Evolutionary conservation across 1,140 invertebrate species (phyloP).

Genomic region (Drosophila bocki): DNA sequence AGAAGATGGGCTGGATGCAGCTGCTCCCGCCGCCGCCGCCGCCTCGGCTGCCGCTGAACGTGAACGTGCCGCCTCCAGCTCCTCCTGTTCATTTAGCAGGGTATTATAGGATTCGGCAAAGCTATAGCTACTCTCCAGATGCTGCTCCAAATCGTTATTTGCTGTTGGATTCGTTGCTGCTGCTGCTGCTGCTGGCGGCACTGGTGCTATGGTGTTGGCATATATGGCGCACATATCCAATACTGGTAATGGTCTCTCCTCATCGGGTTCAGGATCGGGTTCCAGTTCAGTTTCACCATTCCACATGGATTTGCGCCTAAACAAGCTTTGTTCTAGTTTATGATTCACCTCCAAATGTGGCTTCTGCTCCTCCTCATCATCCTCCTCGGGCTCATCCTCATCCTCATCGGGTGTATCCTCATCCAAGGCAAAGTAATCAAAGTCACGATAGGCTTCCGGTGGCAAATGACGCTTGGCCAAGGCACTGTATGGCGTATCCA

Average conservation of each 20-base stretch:
- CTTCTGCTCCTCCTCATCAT: slow-evolving; percentile 5
- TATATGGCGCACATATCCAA: slow-evolving; percentile 40
- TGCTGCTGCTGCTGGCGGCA: not conserved
- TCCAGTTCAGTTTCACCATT: slow-evolving; percentile 18
- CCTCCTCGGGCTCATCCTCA: slow-evolving; percentile 22
- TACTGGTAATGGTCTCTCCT: not conserved
- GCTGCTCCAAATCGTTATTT: slow-evolving; percentile 25
- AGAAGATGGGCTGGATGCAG: not conserved
- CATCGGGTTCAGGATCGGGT: slow-evolving; percentile 27
- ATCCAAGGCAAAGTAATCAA: slow-evolving; percentile 70
- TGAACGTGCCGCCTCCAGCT: slow-evolving; percentile 24
- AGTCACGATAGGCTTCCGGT: slow-evolving; percentile 74
- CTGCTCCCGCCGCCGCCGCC: slow-evolving; percentile 13
- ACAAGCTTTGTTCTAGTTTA: slow-evolving; percentile 28
- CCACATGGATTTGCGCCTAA: slow-evolving; percentile 52
- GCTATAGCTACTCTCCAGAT: slow-evolving; percentile 65
- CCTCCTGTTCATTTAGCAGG: slow-evolving; percentile 64
- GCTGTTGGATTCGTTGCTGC: not conserved
- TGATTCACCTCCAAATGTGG: not conserved
- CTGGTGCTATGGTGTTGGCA: slow-evolving; percentile 5
- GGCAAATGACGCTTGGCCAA: slow-evolving; percentile 76
- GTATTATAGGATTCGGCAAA: slow-evolving; percentile 83
- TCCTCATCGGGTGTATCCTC: slow-evolving; percentile 54
- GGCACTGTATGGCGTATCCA: slow-evolving; percentile 72
- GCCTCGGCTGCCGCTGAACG: slow-evolving; percentile 14